Evolutionary conservation across 2,113 vertebrate species (phyloP).

Genomic region (Atlantisia rogersi): DNA sequence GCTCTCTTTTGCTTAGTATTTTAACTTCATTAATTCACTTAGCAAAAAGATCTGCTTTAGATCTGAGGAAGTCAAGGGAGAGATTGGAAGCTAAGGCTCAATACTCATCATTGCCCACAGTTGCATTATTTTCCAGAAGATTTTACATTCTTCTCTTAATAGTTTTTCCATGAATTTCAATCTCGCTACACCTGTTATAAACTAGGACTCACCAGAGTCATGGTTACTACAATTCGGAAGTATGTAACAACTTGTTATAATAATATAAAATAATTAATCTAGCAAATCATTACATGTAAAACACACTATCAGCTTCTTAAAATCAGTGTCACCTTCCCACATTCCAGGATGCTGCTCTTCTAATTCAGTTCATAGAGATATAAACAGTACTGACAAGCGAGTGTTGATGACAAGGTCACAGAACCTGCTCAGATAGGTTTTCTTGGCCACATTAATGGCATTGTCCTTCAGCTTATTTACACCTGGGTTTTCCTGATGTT

Average conservation of each 20-base stretch:
- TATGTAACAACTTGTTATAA: not conserved
- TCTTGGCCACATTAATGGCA: not conserved
- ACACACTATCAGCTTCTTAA: not conserved
- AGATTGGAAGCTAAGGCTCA: not conserved
- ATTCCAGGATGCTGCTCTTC: not conserved
- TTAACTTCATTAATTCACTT: not conserved
- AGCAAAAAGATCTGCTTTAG: not conserved
- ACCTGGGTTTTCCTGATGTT: not conserved
- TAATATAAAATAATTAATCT: not conserved
- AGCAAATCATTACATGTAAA: not conserved
- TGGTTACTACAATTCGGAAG: not conserved
- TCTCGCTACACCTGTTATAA: not conserved
- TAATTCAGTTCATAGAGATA: not conserved
- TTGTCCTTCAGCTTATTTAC: not conserved
- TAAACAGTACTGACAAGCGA: not conserved
- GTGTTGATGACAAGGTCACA: not conserved
- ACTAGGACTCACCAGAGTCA: not conserved
- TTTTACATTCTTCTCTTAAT: not conserved
- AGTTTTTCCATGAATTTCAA: conserved; percentile 9
- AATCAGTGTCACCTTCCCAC: not conserved
- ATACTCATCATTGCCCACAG: not conserved
- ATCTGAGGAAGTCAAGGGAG: not conserved
- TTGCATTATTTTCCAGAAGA: not conserved
- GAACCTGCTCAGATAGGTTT: not conserved
- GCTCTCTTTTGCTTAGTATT: not conserved